Percentiles rank a stretch among this genome's conserved stretches.
These are phyloP conservation scores for Epicampocera succincta DNA, from an alignment of 2,888 invertebrate species.

Conservation along the genomic window DNA sequence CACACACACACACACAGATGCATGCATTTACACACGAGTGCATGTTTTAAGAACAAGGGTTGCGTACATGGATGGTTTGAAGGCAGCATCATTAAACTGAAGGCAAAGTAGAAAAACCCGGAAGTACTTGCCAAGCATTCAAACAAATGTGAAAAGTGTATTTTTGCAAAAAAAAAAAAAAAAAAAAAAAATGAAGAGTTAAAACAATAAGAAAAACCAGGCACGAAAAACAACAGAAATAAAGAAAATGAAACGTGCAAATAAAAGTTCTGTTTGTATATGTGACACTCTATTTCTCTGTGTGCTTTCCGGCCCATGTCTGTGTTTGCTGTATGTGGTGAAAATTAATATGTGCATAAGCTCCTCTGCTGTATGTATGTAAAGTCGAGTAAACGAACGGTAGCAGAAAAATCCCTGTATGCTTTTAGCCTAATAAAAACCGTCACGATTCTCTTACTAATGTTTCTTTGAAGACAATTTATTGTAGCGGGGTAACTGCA, in stretches of 20 bases:
- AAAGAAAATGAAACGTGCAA: conserved; percentile 60
- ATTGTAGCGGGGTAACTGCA: neutral
- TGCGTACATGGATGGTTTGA: conserved; percentile 5
- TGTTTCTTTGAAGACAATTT: conserved; percentile 6
- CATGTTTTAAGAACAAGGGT: neutral
- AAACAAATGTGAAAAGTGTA: conserved; percentile 58
- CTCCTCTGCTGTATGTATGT: conserved; percentile 11
- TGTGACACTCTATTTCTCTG: conserved; percentile 17
- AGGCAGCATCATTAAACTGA: conserved; percentile 27
- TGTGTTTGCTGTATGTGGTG: neutral
- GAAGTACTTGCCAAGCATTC: conserved; percentile 62
- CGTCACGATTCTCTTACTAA: conserved; percentile 60
- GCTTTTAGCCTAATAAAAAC: conserved; percentile 42
- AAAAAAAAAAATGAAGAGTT: neutral
- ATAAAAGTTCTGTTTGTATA: conserved; percentile 40
- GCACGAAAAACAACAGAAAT: conserved; percentile 18
- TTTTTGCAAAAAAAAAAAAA: neutral
- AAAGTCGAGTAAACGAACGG: conserved; percentile 44
- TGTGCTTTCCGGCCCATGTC: conserved; percentile 4
- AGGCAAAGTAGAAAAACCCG: conserved; percentile 55
- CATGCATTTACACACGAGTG: conserved; percentile 38
- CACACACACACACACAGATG: neutral
- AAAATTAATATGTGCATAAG: conserved; percentile 1
- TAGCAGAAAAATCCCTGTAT: conserved; percentile 46
- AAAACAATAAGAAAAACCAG: no score